Evolutionary conservation across 1,140 invertebrate species (phyloP).

Genomic region (Spodoptera frugiperda): DNA sequence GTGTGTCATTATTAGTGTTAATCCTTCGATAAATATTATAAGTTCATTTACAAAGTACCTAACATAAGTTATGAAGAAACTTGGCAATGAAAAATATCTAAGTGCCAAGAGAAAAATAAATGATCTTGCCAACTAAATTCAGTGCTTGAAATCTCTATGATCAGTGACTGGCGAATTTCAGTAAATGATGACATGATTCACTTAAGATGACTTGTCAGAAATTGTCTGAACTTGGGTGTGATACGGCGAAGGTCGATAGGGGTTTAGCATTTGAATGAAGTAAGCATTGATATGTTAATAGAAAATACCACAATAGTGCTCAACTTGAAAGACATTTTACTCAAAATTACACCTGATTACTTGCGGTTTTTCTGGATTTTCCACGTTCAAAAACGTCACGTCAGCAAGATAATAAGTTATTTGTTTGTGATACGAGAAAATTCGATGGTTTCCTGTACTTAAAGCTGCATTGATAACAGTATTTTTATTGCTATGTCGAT

Average conservation of each 20-base stretch:
- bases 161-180: neutral
- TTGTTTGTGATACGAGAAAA: neutral
- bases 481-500: neutral
- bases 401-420: neutral
- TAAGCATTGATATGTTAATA: slow-evolving; percentile 19
- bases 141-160: neutral
- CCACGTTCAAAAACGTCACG: neutral
- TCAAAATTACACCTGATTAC: neutral
- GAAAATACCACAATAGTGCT: neutral
- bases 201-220: slow-evolving; percentile 13
- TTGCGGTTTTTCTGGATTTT: neutral
- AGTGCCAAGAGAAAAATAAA: neutral
- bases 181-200: slow-evolving; percentile 6
- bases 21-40: too few relatives aligned
- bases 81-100: neutral
- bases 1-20: too few relatives aligned
- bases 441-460: neutral
- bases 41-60: neutral
- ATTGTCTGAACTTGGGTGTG: neutral
- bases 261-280: slow-evolving; percentile 2
- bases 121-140: neutral
- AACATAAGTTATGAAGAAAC: neutral
- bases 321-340: neutral
- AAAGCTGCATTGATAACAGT: slow-evolving; percentile 1
- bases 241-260: too few relatives aligned